phyloP scores from a whole-genome alignment of 2,797 vertebrate genomes.

The Ispidina lecontei region DNA sequence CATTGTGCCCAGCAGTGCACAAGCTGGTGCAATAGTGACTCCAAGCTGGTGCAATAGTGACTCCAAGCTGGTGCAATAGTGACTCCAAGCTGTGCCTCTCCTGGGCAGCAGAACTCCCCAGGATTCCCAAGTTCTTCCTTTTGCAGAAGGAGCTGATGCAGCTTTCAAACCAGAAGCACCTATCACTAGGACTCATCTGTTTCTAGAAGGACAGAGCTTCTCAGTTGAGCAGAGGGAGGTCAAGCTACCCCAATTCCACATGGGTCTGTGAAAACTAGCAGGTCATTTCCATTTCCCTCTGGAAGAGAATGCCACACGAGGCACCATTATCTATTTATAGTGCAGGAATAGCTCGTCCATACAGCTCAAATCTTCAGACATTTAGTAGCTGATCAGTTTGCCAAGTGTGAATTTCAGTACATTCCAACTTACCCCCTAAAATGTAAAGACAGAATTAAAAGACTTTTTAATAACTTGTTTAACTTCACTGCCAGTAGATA shows the following conservation, averaged over 20 bases:
- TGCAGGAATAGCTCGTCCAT: neutral
- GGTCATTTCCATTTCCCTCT: neutral
- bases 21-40: neutral
- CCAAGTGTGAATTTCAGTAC: neutral
- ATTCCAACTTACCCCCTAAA: neutral
- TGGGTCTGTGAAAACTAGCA: neutral
- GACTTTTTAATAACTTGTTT: neutral
- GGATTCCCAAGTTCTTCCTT: neutral
- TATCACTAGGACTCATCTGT: neutral
- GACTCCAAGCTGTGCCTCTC: neutral
- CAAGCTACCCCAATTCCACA: neutral
- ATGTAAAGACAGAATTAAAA: neutral
- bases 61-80: neutral
- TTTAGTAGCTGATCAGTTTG: neutral
- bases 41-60: neutral
- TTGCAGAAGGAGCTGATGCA: rapidly evolving
- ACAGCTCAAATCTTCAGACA: neutral
- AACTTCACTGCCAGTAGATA: neutral
- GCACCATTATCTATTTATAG: neutral
- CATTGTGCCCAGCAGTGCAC: neutral
- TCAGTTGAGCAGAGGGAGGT: neutral
- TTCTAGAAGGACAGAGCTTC: neutral
- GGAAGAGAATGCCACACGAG: neutral
- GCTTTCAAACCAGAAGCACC: neutral
- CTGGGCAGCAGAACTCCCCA: neutral